Evolutionary conservation across 2,113 vertebrate genomes (phyloP), one percentile per base, ranked within the genome.

Genomic region (Scomber colias): DNA sequence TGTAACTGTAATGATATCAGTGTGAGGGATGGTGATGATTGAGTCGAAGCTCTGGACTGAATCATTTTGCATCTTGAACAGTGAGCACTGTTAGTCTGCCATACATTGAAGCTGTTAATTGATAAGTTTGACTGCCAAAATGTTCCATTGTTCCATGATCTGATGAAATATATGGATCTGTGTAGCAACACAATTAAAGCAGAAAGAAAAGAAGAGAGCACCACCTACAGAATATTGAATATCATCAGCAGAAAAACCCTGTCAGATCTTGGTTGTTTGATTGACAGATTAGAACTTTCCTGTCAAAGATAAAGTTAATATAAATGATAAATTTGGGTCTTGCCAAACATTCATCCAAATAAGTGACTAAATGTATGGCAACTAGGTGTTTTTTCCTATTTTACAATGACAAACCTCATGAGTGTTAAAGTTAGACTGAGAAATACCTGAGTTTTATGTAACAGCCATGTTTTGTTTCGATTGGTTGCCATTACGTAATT

Each of bases 41-140:
- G 81, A 85, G 40, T 6, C 13, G 51, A 70, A 57, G 56, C 60
- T 81, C 74, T 85, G 86, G 60, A 62, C 72, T 21, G 10, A 66
- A 46, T 85, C 62, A 59, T 75, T 79, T 61, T 35, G 14, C 55
- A 66, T 82, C 24, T 65, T 5, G 59, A 40, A 74, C 54, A 54
- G 0, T 40, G 59, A 62, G 30, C 40, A 77, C 70, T 27, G 24
- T 2, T 3, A 77, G n/a, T 46, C 35, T 27, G 49, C 54, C 30
- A 71, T 30, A 53, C 27, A 60, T 57, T 53, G 11, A 19, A 45
- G 15, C 30, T 63, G 24, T 27, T 27, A 2, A 27, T 27, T 61
- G 66, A 83, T 77, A 71, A 21, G 64, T 21, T 17, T 56, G 40
- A 75, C 55, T 71, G 16, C 45, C 14, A 40, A 30, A 35, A 68